phyloP scores from a whole-genome alignment of 2,888 invertebrate genomes.

The Rhagophthalmus giganteus region DNA sequence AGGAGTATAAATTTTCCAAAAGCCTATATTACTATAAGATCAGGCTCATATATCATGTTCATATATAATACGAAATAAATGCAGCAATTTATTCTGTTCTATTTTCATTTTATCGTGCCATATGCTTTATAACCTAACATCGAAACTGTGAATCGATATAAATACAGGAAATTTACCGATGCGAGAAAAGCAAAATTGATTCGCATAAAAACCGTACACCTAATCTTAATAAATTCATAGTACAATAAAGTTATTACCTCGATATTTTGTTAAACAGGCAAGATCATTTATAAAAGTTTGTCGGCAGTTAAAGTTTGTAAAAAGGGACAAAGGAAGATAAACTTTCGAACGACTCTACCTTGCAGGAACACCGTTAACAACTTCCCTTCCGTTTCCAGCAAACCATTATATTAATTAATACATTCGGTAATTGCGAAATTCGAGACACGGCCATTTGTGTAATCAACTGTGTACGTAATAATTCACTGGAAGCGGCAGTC shows the following conservation, averaged over 20 bases:
- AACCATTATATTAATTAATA: constrained; percentile 41
- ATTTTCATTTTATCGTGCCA: constrained; percentile 35
- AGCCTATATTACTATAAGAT: constrained; percentile 25
- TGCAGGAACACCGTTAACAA: no score
- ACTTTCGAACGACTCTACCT: no score
- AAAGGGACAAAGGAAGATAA: no score
- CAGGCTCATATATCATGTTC: constrained; percentile 33
- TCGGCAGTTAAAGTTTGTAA: no score
- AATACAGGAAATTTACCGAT: constrained; percentile 22
- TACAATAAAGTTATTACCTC: no score
- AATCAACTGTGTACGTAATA: constrained; percentile 42
- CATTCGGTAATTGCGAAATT: constrained; percentile 42
- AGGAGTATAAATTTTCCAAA: constrained; percentile 22
- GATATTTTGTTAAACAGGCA: no score
- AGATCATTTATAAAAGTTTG: no score
- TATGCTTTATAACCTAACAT: constrained; percentile 31
- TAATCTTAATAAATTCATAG: no score
- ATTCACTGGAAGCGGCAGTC: constrained; percentile 41
- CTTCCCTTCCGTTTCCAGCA: constrained; percentile 13
- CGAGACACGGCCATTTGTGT: constrained; percentile 41
- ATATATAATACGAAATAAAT: constrained; percentile 35
- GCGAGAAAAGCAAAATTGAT: constrained; percentile 8
- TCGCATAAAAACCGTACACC: no score
- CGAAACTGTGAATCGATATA: constrained; percentile 29
- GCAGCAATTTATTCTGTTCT: constrained; percentile 34